Base-by-base conservation (phyloP, 2,888 invertebrate genomes). In the Petrolisthes cinctipes region DNA sequence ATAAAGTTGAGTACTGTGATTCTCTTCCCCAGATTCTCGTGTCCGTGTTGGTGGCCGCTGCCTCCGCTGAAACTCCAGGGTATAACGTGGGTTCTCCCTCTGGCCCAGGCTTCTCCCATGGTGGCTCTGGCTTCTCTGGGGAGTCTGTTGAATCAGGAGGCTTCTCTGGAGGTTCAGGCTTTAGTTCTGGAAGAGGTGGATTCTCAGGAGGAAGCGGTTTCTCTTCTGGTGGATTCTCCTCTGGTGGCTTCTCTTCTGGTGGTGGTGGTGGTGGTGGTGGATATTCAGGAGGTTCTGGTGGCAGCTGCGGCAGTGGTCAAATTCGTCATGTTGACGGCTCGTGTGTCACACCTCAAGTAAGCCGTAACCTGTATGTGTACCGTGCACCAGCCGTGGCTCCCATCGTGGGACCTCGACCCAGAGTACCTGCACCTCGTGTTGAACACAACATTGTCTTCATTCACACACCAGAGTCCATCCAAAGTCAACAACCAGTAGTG, bases 281-380 rank as follows among this genome's bases (percentile, higher is more conserved):
- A 4, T 5, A n/a, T 5, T 71, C 71, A 3, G 71, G 54, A n/a
- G 56, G 75, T 56, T 57, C 14, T 51, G 86, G 78, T 66, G 86
- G 83, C 4, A 51, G 76, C 37, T 88, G 88, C 51, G 78, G 78
- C 2, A 71, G 14, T 66, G 88, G 88, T 9, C 83, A 88, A 20
- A 71, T 89, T 23, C 89, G 78, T 79, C 79, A 89, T 53, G 89
- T 86, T n/a, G 89, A 89, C 73, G 89, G 89, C 11, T 78, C 57
- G 56, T 89, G 89, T 73, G 86, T 82, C 11, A 82, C 81, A n/a
- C 89, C 89, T 6, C 71, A 54, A 7, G 86, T 86, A 51, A 86
- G 79, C 23, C 85, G 89, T 11, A 82, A 86, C 73, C 57, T 89
- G 66, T 89, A 78, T 61, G 83, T 89, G n/a, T 89, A 86, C 75